Evolutionary conservation across 2,113 vertebrate species (phyloP).

Genomic region (Budorcas taxicolor): DNA sequence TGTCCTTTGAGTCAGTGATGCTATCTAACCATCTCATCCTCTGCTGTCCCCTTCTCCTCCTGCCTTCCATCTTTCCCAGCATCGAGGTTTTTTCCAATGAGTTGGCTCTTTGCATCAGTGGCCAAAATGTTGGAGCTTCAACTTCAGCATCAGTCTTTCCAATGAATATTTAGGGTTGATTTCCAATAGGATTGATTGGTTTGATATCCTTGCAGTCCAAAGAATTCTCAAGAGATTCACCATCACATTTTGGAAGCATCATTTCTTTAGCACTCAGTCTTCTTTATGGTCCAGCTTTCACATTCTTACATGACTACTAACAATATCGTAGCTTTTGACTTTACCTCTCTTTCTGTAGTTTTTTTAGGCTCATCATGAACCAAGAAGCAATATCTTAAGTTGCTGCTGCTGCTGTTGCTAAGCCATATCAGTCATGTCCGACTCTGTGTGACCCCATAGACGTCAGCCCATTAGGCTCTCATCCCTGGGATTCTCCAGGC

Average conservation of each 20-base stretch:
- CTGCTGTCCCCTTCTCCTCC: not conserved
- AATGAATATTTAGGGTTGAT: not conserved
- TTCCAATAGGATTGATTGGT: not conserved
- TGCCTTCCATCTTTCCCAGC: not conserved
- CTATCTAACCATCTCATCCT: not conserved
- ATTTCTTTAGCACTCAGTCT: not conserved
- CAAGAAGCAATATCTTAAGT: not conserved
- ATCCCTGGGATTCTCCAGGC: not conserved
- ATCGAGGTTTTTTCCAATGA: not conserved
- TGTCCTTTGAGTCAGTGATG: not conserved
- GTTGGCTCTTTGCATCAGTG: not conserved
- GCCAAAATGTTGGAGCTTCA: not conserved
- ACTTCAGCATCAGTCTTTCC: not conserved
- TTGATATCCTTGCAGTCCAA: not conserved
- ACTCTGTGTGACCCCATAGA: not conserved
- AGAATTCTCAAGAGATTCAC: not conserved
- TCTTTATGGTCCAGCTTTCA: not conserved
- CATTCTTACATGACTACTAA: not conserved
- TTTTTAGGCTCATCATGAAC: not conserved
- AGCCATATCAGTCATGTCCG: rapidly evolving
- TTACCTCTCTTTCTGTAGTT: not conserved
- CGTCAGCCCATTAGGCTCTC: rapidly evolving
- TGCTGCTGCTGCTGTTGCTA: not conserved
- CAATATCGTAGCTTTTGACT: not conserved
- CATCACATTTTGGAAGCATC: not conserved